These are phyloP conservation scores for Diabrotica undecimpunctata DNA, from an alignment of 1,140 invertebrate species.

Conservation along the genomic window DNA sequence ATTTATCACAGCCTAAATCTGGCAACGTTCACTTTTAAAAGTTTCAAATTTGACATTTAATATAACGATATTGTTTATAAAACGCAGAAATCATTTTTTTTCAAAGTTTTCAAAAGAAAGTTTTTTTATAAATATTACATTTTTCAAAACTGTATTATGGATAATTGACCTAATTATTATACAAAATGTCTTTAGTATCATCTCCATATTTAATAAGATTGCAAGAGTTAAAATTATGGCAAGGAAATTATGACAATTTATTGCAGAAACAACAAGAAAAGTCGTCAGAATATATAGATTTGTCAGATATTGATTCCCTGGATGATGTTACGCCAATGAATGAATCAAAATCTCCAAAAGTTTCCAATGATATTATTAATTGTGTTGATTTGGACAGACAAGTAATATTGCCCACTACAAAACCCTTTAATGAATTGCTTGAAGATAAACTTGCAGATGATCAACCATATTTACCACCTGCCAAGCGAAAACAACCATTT, in stretches of 20 bases:
- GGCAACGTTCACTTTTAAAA: no score
- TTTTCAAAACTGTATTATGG: no score
- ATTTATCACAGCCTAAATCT: no score
- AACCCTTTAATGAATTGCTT: constrained; percentile 31
- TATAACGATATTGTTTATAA: no score
- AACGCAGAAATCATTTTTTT: no score
- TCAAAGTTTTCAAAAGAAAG: no score
- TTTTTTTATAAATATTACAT: no score
- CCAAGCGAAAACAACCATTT: constrained; percentile 40
- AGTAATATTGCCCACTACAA: constrained; percentile 24
- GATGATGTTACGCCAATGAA: background rate
- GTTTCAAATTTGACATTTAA: no score
- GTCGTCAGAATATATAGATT: background rate
- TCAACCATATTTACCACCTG: constrained; percentile 7
- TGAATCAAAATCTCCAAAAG: background rate
- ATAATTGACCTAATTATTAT: no score
- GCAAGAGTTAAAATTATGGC: constrained; percentile 31
- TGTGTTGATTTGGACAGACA: constrained; percentile 28
- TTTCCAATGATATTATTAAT: background rate
- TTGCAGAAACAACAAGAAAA: constrained; percentile 17
- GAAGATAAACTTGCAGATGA: constrained; percentile 33
- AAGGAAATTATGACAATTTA: constrained; percentile 27
- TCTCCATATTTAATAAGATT: constrained; percentile 21
- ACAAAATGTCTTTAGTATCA: constrained; percentile 23
- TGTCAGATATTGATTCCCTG: background rate